phyloP scores from a whole-genome alignment of 2,888 invertebrate genomes.

The Epinotia nisella region DNA sequence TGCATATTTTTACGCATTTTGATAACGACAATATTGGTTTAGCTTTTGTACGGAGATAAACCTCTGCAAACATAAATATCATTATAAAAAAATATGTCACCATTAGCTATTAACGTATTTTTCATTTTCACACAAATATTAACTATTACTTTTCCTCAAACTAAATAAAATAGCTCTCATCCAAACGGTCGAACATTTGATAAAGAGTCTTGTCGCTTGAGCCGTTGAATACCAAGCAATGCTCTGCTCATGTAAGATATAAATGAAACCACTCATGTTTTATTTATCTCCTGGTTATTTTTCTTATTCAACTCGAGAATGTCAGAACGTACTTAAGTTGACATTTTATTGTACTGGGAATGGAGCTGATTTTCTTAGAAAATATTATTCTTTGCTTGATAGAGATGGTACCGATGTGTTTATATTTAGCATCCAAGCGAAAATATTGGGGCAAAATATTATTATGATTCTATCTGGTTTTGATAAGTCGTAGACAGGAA shows the following conservation, averaged over 20 bases:
- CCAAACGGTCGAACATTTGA: neutral
- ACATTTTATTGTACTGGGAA: constrained; percentile 42
- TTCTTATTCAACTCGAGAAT: constrained; percentile 44
- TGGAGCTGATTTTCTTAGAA: constrained; percentile 32
- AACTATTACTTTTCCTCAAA: constrained; percentile 36
- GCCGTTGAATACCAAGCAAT: neutral
- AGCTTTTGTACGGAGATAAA: neutral
- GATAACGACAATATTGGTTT: neutral
- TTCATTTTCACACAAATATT: constrained; percentile 26
- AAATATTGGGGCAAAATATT: constrained; percentile 10
- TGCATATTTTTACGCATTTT: neutral
- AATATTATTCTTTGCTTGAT: constrained; percentile 38
- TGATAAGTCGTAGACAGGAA: neutral
- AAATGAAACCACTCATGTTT: constrained; percentile 45
- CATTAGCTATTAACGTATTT: constrained; percentile 40
- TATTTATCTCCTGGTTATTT: constrained; percentile 45
- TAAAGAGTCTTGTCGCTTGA: neutral
- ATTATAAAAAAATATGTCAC: constrained; percentile 9
- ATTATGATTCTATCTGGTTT: neutral
- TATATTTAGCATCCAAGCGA: constrained; percentile 18
- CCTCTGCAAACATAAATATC: neutral
- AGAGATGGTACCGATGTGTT: constrained; percentile 11
- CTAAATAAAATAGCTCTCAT: constrained; percentile 30
- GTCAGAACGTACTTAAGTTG: constrained; percentile 38
- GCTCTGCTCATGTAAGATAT: constrained; percentile 32